Conservation (phyloP, 2,797 vertebrate species). For the Clarias laeviceps region DNA sequence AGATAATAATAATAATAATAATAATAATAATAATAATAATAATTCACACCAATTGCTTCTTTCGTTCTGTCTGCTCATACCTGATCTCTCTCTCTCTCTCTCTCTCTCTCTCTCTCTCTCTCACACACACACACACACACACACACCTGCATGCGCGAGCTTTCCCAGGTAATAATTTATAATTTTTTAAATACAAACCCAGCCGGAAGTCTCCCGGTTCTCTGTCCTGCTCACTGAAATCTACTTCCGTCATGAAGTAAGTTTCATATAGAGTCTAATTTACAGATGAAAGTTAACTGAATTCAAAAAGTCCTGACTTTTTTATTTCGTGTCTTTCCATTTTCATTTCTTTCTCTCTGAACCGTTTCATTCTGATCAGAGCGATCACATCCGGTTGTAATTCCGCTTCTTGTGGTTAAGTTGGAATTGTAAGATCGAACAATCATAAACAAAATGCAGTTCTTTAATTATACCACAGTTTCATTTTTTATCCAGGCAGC, state of each 20-base stretch:
- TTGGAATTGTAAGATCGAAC: neutral
- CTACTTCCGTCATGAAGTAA: neutral
- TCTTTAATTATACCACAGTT: neutral
- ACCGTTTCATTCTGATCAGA: neutral
- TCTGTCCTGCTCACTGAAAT: neutral
- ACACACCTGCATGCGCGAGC: neutral
- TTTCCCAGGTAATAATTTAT: neutral
- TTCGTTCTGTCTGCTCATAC: neutral
- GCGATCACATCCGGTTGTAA: neutral
- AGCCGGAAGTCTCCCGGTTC: neutral
- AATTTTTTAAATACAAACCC: too few species aligned
- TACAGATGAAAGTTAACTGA: neutral
- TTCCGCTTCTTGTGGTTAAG: neutral
- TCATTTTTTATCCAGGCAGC: neutral
- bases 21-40: neutral
- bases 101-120: neutral
- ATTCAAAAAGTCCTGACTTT: neutral
- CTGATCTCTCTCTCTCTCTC: neutral
- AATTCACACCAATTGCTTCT: neutral
- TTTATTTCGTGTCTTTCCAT: neutral
- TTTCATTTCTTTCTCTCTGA: too few species aligned
- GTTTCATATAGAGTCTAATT: neutral
- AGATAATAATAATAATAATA: neutral
- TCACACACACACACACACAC: constrained; percentile 26
- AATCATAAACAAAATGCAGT: neutral